Evolutionary conservation across 2,797 vertebrate genomes (phyloP).

Genomic region (Trachurus trachurus): DNA sequence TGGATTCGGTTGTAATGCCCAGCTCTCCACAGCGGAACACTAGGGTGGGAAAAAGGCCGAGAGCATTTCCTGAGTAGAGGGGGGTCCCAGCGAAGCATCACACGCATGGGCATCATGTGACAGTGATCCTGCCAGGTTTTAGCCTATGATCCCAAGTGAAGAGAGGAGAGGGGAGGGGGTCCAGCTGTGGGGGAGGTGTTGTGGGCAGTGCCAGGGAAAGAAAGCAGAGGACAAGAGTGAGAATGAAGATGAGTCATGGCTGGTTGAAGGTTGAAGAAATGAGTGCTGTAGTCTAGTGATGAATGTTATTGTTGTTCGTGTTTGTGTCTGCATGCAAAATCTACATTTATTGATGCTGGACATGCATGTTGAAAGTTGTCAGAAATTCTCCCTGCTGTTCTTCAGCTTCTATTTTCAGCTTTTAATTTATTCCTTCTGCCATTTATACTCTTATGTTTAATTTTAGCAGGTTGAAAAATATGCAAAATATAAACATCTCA

Average conservation of each 20-base stretch:
- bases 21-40: slow-evolving; percentile 80
- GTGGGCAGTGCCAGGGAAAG: slow-evolving; percentile 58
- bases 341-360: neutral
- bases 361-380: neutral
- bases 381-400: neutral
- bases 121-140: slow-evolving; percentile 76
- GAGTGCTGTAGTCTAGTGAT: neutral
- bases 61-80: slow-evolving; percentile 86
- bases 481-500: neutral
- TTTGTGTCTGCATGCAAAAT: neutral
- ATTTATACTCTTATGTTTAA: neutral
- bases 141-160: slow-evolving; percentile 72
- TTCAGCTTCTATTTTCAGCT: neutral
- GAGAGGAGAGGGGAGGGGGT: slow-evolving; percentile 50
- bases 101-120: slow-evolving; percentile 84
- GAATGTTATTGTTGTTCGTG: neutral
- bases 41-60: slow-evolving; percentile 85
- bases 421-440: neutral
- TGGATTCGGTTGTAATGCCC: slow-evolving; percentile 81
- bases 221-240: slow-evolving; percentile 38
- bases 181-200: slow-evolving; percentile 50
- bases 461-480: slow-evolving; percentile 3
- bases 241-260: slow-evolving; percentile 7
- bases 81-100: slow-evolving; percentile 88
- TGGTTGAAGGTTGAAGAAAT: neutral